These are phyloP conservation scores for Pyrocoelia pectoralis DNA, from an alignment of 2,888 invertebrate genomes.

Conservation along the genomic window DNA sequence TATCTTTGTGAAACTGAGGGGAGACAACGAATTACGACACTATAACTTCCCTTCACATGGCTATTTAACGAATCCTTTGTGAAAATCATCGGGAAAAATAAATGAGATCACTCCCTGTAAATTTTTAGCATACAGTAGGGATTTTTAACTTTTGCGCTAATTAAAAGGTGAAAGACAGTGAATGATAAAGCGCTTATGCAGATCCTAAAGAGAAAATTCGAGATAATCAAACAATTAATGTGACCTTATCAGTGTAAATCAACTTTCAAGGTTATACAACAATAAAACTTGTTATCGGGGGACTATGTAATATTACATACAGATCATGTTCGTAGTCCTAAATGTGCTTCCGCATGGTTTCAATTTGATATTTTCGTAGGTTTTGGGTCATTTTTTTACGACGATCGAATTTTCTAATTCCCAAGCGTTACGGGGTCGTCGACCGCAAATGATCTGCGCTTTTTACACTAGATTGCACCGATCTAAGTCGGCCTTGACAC, in stretches of 20 bases:
- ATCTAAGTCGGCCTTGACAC: conserved; percentile 35
- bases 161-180: conserved; percentile 1
- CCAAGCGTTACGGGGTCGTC: conserved; percentile 18
- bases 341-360: conserved; percentile 25
- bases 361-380: conserved; percentile 11
- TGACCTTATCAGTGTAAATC: conserved; percentile 40
- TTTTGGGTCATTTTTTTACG: conserved; percentile 15
- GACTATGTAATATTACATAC: conserved; percentile 12
- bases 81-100: background rate
- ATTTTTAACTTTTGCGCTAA: background rate
- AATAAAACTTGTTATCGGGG: conserved; percentile 24
- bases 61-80: background rate
- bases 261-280: conserved; percentile 29
- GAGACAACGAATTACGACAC: conserved; percentile 20
- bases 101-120: no score
- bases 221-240: conserved; percentile 42
- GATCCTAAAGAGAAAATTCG: conserved; percentile 34
- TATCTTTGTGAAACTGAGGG: conserved; percentile 17
- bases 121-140: no score
- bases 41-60: conserved; percentile 5
- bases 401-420: conserved; percentile 18
- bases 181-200: background rate
- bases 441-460: conserved; percentile 29
- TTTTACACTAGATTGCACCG: conserved; percentile 35
- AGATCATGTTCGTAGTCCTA: conserved; percentile 5